These are phyloP conservation scores for Caenorhabditis sp. DNA, from an alignment of 2,888 invertebrate genomes.

Conservation along the genomic window DNA sequence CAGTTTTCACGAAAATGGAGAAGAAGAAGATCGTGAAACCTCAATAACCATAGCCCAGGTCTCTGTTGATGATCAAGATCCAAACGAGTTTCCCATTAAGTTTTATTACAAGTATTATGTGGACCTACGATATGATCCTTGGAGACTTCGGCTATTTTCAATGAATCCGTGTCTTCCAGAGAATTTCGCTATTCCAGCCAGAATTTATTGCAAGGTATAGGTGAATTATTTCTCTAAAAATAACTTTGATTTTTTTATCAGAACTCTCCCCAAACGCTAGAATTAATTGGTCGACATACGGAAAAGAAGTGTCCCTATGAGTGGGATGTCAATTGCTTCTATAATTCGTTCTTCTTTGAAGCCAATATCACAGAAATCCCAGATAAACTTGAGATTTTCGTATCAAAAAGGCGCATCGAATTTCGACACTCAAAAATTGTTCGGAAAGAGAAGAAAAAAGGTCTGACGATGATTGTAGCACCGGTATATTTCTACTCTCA, in stretches of 20 bases:
- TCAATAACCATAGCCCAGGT: too few species aligned
- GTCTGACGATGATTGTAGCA: constrained; percentile 24
- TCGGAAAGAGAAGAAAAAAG: constrained; percentile 15
- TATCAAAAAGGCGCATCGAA: neutral
- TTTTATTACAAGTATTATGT: constrained; percentile 28
- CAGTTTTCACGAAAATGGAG: too few species aligned
- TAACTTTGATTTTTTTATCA: too few species aligned
- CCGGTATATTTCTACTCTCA: constrained; percentile 33
- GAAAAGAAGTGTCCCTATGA: constrained; percentile 12
- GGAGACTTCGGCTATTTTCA: constrained; percentile 21
- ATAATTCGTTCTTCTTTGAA: constrained; percentile 10
- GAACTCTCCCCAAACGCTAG: neutral
- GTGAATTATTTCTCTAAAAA: too few species aligned
- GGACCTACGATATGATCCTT: constrained; percentile 12
- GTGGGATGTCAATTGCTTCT: constrained; percentile 20
- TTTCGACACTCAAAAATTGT: neutral
- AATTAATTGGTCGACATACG: constrained; percentile 13
- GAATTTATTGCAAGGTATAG: constrained; percentile 11
- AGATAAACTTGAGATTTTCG: constrained; percentile 6
- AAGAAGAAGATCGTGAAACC: too few species aligned
- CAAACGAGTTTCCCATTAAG: constrained; percentile 15
- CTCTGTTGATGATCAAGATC: too few species aligned
- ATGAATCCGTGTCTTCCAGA: constrained; percentile 15
- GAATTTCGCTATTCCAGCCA: constrained; percentile 8
- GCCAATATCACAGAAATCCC: constrained; percentile 3